Evolutionary conservation across 2,113 vertebrate genomes (phyloP).

Genomic region (Narcine bancroftii): DNA sequence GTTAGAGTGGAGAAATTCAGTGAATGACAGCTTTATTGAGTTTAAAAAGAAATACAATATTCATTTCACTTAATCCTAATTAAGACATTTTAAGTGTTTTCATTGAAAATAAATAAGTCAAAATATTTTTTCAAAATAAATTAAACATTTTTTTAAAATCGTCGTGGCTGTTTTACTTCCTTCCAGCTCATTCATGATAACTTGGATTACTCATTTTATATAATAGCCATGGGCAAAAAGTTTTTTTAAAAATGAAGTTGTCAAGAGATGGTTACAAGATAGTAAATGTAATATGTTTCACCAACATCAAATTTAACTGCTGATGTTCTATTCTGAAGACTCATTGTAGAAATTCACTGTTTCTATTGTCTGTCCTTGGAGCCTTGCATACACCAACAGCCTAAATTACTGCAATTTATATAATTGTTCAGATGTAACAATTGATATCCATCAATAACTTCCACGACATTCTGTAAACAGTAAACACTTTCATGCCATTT

Average conservation of each 20-base stretch:
- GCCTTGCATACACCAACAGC: neutral
- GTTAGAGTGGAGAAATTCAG: slow-evolving; percentile 30
- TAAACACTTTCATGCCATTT: neutral
- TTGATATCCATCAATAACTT: neutral
- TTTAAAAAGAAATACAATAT: slow-evolving; percentile 22
- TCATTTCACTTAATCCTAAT: neutral
- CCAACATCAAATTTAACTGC: neutral
- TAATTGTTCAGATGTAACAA: neutral
- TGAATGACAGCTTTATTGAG: slow-evolving; percentile 25
- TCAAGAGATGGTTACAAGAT: neutral
- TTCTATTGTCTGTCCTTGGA: neutral
- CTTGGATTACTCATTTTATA: neutral
- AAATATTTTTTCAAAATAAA: slow-evolving; percentile 22
- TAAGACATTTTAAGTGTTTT: neutral
- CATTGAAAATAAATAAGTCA: slow-evolving; percentile 2
- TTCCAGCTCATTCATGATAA: neutral
- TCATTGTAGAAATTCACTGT: neutral
- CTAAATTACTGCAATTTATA: slow-evolving; percentile 8
- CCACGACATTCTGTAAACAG: neutral
- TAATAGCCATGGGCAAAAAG: slow-evolving; percentile 2
- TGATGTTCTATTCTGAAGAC: neutral
- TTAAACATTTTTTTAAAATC: neutral
- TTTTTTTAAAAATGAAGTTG: neutral
- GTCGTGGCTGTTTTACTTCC: neutral
- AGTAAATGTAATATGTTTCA: slow-evolving; percentile 5